phyloP scores from a whole-genome alignment of 30 jellyfish, hydroid and myxozoan species.

The Nemopilema nomurai region DNA sequence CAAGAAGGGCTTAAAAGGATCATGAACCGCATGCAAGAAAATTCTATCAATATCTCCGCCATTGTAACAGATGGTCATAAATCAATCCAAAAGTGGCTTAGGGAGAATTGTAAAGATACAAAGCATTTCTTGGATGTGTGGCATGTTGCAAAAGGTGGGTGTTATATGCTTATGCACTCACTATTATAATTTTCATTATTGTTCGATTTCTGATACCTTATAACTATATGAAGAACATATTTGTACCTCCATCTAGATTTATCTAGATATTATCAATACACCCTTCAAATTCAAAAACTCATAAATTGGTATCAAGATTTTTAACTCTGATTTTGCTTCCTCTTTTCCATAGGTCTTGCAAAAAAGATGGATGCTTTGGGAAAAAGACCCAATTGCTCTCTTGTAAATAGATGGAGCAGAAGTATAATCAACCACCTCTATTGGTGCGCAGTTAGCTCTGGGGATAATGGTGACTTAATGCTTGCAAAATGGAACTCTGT shows the following conservation, averaged over 20 bases:
- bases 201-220: not conserved
- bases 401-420: slow-evolving; percentile 12
- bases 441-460: slow-evolving; percentile 24
- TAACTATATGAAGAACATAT: not conserved
- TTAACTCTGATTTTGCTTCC: slow-evolving; percentile 5
- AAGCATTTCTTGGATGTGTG: slow-evolving; percentile 34
- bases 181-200: not conserved
- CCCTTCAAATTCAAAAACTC: not conserved
- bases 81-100: slow-evolving; percentile 35
- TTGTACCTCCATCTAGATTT: not conserved
- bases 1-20: slow-evolving; percentile 29
- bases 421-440: slow-evolving; percentile 16
- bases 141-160: slow-evolving; percentile 46
- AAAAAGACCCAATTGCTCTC: slow-evolving; percentile 26
- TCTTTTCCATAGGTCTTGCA: slow-evolving; percentile 23
- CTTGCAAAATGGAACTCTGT: slow-evolving; percentile 48
- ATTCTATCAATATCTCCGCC: slow-evolving; percentile 7
- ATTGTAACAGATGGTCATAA: slow-evolving; percentile 31
- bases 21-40: slow-evolving; percentile 14
- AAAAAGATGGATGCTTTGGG: slow-evolving; percentile 38
- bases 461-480: slow-evolving; percentile 6
- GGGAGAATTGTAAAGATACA: slow-evolving; percentile 30
- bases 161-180: not conserved
- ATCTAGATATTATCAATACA: not conserved
- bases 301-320: not conserved